Percentiles rank a stretch among this genome's conserved stretches.
Conservation (phyloP, 2,797 vertebrate species). For the Centroberyx gerrardi region DNA sequence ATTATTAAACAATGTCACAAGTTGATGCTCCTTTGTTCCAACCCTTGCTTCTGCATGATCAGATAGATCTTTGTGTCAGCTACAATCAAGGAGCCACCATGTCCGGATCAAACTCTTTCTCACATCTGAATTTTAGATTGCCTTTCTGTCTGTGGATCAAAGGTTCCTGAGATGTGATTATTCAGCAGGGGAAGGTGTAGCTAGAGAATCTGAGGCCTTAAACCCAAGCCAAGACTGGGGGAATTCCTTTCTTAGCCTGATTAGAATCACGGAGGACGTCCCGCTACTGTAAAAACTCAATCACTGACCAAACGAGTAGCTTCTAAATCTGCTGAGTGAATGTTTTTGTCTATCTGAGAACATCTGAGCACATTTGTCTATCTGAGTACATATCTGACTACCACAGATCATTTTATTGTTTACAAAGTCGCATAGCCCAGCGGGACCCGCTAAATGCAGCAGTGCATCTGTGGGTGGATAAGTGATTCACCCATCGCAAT, state of each 20-base stretch:
- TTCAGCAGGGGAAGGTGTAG: slow-evolving; percentile 50
- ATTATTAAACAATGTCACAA: slow-evolving; percentile 31
- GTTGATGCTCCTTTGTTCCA: slow-evolving; percentile 44
- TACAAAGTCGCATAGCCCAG: too few species aligned
- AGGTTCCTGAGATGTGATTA: slow-evolving; percentile 61
- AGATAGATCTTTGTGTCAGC: slow-evolving; percentile 50
- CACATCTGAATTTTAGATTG: slow-evolving; percentile 64
- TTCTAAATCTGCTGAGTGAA: not conserved
- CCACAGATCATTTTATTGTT: too few species aligned
- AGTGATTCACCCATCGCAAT: slow-evolving; percentile 11
- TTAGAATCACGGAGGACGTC: slow-evolving; percentile 38
- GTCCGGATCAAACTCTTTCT: slow-evolving; percentile 64
- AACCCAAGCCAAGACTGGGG: slow-evolving; percentile 46
- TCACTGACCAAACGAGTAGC: slow-evolving; percentile 15
- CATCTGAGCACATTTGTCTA: too few species aligned
- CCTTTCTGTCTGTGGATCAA: slow-evolving; percentile 67
- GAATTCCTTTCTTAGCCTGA: slow-evolving; percentile 58
- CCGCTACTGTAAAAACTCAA: slow-evolving; percentile 30
- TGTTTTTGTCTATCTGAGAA: too few species aligned
- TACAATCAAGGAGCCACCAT: slow-evolving; percentile 47
- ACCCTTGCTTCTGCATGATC: slow-evolving; percentile 43
- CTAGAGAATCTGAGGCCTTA: slow-evolving; percentile 48
- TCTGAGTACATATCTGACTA: too few species aligned
- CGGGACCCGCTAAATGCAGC: too few species aligned
- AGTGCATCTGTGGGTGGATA: slow-evolving; percentile 13